Percentiles rank a stretch among this genome's conserved stretches.
Conservation (phyloP, 2,797 vertebrate genomes). For the Rhinichthys osculus region DNA sequence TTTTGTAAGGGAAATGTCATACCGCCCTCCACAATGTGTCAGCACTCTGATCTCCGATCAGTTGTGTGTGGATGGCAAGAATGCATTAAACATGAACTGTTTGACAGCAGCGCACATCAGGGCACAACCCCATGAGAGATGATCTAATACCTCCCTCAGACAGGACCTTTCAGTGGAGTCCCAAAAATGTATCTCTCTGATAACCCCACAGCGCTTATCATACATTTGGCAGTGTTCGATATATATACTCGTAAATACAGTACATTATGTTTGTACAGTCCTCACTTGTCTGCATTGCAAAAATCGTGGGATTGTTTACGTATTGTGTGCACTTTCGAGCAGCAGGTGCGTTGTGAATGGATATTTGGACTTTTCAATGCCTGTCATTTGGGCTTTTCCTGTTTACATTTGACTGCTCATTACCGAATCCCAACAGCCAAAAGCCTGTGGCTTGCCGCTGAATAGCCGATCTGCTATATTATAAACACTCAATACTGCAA, state of each 20-base stretch:
- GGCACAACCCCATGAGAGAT: slow-evolving; percentile 1
- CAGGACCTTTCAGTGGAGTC: slow-evolving; percentile 22
- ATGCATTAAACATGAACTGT: slow-evolving; percentile 45
- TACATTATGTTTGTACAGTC: not conserved
- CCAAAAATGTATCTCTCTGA: slow-evolving; percentile 15
- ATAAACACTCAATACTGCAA: not conserved
- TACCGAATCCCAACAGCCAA: slow-evolving; percentile 29
- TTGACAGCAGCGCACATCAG: slow-evolving; percentile 19
- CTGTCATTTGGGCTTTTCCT: slow-evolving; percentile 43
- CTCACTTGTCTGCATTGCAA: not conserved
- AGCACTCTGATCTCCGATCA: slow-evolving; percentile 41
- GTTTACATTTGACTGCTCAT: slow-evolving; percentile 34
- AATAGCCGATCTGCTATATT: slow-evolving; percentile 14
- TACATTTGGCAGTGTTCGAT: slow-evolving; percentile 5
- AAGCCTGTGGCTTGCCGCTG: slow-evolving; percentile 13
- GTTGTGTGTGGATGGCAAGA: slow-evolving; percentile 8
- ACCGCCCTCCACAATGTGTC: not conserved
- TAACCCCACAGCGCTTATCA: slow-evolving; percentile 13
- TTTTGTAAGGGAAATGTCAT: not conserved
- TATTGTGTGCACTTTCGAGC: not conserved
- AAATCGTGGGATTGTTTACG: not conserved
- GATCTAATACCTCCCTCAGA: slow-evolving; percentile 35
- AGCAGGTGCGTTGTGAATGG: slow-evolving; percentile 47
- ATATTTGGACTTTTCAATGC: slow-evolving; percentile 34
- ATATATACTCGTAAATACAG: slow-evolving; percentile 19